Evolutionary conservation across 1,140 invertebrate genomes (phyloP).

Genomic region (Drosophila sturtevanti): DNA sequence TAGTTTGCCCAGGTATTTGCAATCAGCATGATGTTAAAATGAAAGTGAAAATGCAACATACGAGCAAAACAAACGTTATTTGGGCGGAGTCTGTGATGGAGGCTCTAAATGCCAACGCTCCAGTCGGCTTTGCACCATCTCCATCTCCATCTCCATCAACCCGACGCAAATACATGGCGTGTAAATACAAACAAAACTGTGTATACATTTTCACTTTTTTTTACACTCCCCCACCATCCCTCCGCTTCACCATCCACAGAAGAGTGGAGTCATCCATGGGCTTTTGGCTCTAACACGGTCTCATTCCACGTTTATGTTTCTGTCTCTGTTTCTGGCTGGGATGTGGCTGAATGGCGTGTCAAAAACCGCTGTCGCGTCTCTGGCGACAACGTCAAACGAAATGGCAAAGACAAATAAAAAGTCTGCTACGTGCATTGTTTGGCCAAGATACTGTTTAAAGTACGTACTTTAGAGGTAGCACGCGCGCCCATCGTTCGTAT

Average conservation of each 20-base stretch:
- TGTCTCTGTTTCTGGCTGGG: background rate
- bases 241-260: too few relatives aligned
- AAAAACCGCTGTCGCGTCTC: constrained; percentile 21
- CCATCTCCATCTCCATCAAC: constrained; percentile 22
- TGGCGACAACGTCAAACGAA: constrained; percentile 31
- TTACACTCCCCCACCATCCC: background rate
- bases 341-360: constrained; percentile 39
- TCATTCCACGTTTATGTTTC: constrained; percentile 15
- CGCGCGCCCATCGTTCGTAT: constrained; percentile 35
- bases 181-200: constrained; percentile 73
- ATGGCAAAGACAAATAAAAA: constrained; percentile 72
- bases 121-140: background rate
- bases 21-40: constrained; percentile 43
- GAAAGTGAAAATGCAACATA: constrained; percentile 77
- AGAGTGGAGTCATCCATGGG: constrained; percentile 10
- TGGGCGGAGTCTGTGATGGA: constrained; percentile 19
- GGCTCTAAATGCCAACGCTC: constrained; percentile 19
- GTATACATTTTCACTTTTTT: constrained; percentile 76
- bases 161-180: constrained; percentile 39
- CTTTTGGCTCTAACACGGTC: constrained; percentile 5
- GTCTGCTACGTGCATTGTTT: constrained; percentile 69
- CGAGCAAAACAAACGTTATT: constrained; percentile 71
- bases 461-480: constrained; percentile 14
- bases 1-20: constrained; percentile 24
- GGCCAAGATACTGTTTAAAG: constrained; percentile 29